Conservation (phyloP, 2,113 vertebrate species). For the Stomatorhinus ivindoensis region DNA sequence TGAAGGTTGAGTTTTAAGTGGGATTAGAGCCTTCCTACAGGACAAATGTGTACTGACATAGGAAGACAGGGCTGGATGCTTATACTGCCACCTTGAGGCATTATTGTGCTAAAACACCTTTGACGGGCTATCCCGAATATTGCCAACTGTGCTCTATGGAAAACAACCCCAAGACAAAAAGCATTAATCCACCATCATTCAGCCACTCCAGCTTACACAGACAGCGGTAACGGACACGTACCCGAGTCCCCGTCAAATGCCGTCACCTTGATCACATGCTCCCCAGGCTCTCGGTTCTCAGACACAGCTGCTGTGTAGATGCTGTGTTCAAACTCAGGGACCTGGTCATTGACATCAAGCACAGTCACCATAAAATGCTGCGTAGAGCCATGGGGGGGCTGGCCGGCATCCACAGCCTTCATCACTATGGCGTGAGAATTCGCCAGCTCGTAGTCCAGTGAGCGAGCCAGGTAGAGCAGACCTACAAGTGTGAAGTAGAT, state of each 20-base stretch:
- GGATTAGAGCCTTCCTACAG: background rate
- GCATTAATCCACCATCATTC: background rate
- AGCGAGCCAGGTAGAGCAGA: conserved; percentile 58
- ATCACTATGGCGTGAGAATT: conserved; percentile 61
- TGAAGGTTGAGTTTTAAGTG: background rate
- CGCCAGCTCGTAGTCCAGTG: conserved; percentile 71
- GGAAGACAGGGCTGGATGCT: background rate
- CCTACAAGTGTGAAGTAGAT: conserved; percentile 53
- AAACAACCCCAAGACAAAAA: background rate
- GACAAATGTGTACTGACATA: background rate
- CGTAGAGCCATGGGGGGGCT: conserved; percentile 65
- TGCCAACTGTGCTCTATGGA: background rate
- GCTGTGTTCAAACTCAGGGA: conserved; percentile 61
- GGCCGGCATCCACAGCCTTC: conserved; percentile 64
- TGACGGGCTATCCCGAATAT: background rate
- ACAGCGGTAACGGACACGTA: conserved; percentile 37
- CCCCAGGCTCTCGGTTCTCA: conserved; percentile 73
- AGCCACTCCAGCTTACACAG: background rate
- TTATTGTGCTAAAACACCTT: background rate
- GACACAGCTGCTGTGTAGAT: conserved; percentile 62
- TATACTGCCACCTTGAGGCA: conserved; percentile 52
- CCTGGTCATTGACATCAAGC: conserved; percentile 76
- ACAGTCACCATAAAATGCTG: conserved; percentile 73
- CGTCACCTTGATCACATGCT: conserved; percentile 63
- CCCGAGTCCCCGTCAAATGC: conserved; percentile 78